Evolutionary conservation across 2,113 vertebrate genomes (phyloP).

Genomic region (Tetraodon nigroviridis): DNA sequence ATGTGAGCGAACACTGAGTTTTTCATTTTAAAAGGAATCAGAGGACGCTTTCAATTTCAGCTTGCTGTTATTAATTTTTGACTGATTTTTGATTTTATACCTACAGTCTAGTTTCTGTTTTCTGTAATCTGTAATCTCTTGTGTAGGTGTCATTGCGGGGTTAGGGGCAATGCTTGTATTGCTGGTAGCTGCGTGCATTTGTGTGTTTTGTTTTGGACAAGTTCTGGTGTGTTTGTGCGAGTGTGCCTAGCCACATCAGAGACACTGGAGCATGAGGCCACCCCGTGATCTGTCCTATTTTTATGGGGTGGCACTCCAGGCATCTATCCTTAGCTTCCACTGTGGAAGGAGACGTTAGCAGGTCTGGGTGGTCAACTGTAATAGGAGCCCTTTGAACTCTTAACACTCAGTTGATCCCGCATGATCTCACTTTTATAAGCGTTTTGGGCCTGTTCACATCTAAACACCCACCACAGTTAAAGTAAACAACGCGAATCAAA

Average conservation of each 20-base stretch:
- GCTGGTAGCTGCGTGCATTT: no score
- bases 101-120: background rate
- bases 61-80: background rate
- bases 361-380: conserved; percentile 53
- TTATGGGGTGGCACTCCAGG: conserved; percentile 58
- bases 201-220: background rate
- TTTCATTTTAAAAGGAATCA: no score
- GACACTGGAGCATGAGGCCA: conserved; percentile 56
- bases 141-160: background rate
- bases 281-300: conserved; percentile 69
- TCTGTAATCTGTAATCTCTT: background rate
- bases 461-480: conserved; percentile 14
- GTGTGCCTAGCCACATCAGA: conserved; percentile 47
- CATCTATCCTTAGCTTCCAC: conserved; percentile 41
- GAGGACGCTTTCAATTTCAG: no score
- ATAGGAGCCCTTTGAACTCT: conserved; percentile 47
- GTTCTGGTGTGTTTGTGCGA: conserved; percentile 1
- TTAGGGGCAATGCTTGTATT: no score
- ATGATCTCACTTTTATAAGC: conserved; percentile 18
- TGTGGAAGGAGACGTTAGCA: conserved; percentile 44
- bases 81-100: background rate
- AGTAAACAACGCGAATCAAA: conserved; percentile 42
- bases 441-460: background rate
- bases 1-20: no score
- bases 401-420: conserved; percentile 2